Percentiles rank a stretch among this genome's conserved stretches.
These are phyloP conservation scores for Centrocercus urophasianus DNA, from an alignment of 2,113 vertebrate genomes.

Conservation along the genomic window DNA sequence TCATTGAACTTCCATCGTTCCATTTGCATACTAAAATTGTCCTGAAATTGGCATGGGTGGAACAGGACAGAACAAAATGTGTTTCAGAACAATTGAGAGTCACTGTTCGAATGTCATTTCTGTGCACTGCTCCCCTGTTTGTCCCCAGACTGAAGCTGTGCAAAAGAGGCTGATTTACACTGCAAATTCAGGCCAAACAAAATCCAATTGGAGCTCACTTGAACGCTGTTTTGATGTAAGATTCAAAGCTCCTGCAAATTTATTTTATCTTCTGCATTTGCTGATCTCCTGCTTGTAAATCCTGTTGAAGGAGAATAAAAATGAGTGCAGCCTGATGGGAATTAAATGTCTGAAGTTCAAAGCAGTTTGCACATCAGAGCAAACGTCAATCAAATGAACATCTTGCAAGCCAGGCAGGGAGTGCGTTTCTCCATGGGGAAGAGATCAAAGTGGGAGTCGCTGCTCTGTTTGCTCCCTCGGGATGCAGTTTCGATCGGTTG, in stretches of 20 bases:
- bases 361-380: slow-evolving; percentile 90
- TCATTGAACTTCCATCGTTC: background rate
- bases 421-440: slow-evolving; percentile 79
- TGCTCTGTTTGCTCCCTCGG: slow-evolving; percentile 83
- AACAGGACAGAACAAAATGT: background rate
- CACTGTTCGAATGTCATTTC: background rate
- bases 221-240: slow-evolving; percentile 84
- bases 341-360: slow-evolving; percentile 94
- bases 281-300: slow-evolving; percentile 90
- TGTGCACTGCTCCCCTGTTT: background rate
- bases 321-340: slow-evolving; percentile 92
- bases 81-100: background rate
- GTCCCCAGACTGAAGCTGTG: slow-evolving; percentile 46
- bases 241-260: slow-evolving; percentile 93
- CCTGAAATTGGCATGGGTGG: background rate
- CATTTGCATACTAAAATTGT: slow-evolving; percentile 40
- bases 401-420: slow-evolving; percentile 80
- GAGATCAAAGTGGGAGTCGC: slow-evolving; percentile 86
- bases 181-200: slow-evolving; percentile 77
- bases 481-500: slow-evolving; percentile 81
- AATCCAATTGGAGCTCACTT: slow-evolving; percentile 81
- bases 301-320: slow-evolving; percentile 92
- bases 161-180: slow-evolving; percentile 81
- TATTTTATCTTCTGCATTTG: slow-evolving; percentile 90
- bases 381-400: slow-evolving; percentile 87